Evolutionary conservation across 2,888 invertebrate species (phyloP).

Genomic region (Malacosoma neustria): DNA sequence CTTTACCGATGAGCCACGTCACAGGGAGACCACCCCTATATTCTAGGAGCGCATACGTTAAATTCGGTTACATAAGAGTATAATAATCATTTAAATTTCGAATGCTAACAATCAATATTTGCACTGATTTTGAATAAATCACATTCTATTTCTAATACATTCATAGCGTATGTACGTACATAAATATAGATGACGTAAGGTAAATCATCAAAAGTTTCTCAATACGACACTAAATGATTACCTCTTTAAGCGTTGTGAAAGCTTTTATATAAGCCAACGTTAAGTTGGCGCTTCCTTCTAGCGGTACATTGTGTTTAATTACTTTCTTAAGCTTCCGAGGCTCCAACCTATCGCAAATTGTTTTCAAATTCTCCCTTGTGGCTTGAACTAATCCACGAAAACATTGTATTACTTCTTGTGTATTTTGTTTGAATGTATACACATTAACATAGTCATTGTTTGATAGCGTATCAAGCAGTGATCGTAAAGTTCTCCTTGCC

Average conservation of each 20-base stretch:
- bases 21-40: no score
- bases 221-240: no score
- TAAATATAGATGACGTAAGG: no score
- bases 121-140: no score
- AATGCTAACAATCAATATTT: no score
- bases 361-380: slow-evolving; percentile 86
- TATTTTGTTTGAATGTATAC: slow-evolving; percentile 84
- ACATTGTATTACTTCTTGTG: slow-evolving; percentile 87
- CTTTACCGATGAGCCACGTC: no score
- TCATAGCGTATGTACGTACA: no score
- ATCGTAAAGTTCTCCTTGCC: slow-evolving; percentile 89
- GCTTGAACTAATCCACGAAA: slow-evolving; percentile 92
- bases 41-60: no score
- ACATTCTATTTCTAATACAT: no score
- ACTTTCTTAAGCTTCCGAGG: slow-evolving; percentile 41
- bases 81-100: no score
- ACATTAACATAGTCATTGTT: slow-evolving; percentile 99
- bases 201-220: no score
- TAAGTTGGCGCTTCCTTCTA: slow-evolving; percentile 89
- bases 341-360: slow-evolving; percentile 81
- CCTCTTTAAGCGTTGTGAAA: slow-evolving; percentile 85
- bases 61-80: no score
- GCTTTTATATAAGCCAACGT: slow-evolving; percentile 87
- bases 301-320: slow-evolving; percentile 72
- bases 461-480: slow-evolving; percentile 94